Evolutionary conservation across 2,113 vertebrate species (phyloP), one percentile per base, ranked within the genome.

Genomic region (Rhineura floridana): DNA sequence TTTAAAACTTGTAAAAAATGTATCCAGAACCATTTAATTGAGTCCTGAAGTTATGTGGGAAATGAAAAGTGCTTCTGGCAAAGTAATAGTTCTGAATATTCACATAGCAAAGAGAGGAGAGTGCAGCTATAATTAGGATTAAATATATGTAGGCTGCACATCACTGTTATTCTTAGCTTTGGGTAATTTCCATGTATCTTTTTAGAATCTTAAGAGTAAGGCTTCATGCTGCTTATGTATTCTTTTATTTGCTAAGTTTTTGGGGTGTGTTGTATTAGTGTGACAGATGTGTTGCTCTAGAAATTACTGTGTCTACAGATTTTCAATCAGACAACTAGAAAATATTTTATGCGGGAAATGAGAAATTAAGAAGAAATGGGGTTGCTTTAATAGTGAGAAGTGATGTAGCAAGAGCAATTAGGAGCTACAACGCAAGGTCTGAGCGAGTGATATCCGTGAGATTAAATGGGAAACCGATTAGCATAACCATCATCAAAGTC

Each of bases 61-160:
- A 94, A 91, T 91, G 48, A 93, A 95, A 93, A 92, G 30, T 1
- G 86, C 94, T 96, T 30, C 91, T 87, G 76, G 94, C 85, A 95
- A 95, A 95, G 93, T 95, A 89, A 87, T 90, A 87, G 50, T 36
- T 96, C 93, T 96, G 92, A 95, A 96, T 96, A 94, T 93, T 94
- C 87, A 92, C 95, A 91, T 44, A 91, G 55, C 65, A 70, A 90
- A 89, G 42, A 93, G 19, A 72, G 67, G 84, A 90, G 91, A 94
- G 81, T 84, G 19, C 63, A 86, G 59, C 87, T 93, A 62, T 94
- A 93, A 93, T 93, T 93, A 94, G 39, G 30, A 95, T 95, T 95
- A 93, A 93, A 73, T 93, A 44, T 89, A 83, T 92, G 44, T 42
- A 89, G 87, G 17, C 6, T 90, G 2, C 83, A 90, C 91, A 72